Conservation (phyloP, 2,113 vertebrate species). For the Morone saxatilis region DNA sequence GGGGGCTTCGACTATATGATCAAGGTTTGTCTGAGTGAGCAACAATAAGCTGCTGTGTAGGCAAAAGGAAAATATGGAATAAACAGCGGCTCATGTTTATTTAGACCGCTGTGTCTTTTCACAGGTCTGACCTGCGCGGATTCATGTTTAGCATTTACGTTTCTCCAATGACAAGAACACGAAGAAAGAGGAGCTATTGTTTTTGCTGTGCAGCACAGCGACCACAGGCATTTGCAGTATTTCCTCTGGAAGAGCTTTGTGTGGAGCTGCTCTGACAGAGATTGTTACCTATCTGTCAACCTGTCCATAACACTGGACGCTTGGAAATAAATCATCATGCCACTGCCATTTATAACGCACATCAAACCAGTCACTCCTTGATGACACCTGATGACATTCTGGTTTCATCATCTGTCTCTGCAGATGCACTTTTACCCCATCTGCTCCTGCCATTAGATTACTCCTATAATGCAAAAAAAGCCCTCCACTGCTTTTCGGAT, state of each 20-base stretch:
- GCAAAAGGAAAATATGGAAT: constrained; percentile 52
- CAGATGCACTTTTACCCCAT: constrained; percentile 11
- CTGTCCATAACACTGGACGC: not conserved
- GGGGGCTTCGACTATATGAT: constrained; percentile 54
- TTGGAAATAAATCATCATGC: constrained; percentile 21
- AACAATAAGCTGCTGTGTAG: constrained; percentile 71
- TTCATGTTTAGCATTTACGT: constrained; percentile 18
- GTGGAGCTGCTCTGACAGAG: constrained; percentile 3
- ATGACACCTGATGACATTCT: constrained; percentile 47
- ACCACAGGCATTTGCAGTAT: constrained; percentile 11
- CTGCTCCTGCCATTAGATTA: constrained; percentile 29
- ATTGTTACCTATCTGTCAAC: constrained; percentile 14
- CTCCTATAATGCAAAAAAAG: not conserved
- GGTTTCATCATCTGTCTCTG: constrained; percentile 36
- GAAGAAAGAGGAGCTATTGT: constrained; percentile 30
- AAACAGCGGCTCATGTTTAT: constrained; percentile 43
- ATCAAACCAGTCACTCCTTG: constrained; percentile 29
- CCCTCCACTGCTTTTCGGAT: not conserved
- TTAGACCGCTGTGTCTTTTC: constrained; percentile 28
- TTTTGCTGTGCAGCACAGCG: constrained; percentile 10
- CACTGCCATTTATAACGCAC: constrained; percentile 26
- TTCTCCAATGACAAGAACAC: not conserved
- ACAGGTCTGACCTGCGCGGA: constrained; percentile 24
- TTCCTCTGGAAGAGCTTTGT: constrained; percentile 11
- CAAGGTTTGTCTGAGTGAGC: constrained; percentile 72